phyloP scores from a whole-genome alignment of 2,113 vertebrate species.

The Bubo blakistoni region DNA sequence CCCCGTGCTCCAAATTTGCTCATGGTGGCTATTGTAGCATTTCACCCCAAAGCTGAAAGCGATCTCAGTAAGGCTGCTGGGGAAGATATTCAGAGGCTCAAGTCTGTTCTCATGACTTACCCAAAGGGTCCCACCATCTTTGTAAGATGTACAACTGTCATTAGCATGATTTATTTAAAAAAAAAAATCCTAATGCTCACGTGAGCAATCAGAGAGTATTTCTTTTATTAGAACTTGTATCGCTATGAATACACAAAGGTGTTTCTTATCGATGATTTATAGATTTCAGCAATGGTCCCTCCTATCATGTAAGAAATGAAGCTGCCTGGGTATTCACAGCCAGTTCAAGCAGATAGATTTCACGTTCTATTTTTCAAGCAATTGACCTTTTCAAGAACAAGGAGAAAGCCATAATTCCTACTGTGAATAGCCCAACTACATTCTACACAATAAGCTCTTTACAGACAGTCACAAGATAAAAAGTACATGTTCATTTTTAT shows the following conservation, averaged over 20 bases:
- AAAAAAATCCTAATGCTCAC: background rate
- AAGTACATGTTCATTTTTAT: background rate
- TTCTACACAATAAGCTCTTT: background rate
- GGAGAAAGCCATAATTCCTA: background rate
- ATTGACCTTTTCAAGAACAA: background rate
- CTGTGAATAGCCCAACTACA: background rate
- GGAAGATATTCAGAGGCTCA: background rate
- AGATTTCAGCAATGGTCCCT: background rate
- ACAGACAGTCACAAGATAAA: background rate
- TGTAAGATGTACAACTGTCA: background rate
- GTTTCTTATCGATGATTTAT: background rate
- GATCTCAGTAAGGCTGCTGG: background rate
- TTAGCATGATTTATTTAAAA: background rate
- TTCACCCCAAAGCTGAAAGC: background rate
- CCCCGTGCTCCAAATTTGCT: background rate
- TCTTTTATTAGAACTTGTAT: background rate
- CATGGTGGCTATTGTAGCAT: rapidly evolving
- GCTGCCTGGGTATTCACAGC: background rate
- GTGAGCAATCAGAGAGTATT: background rate
- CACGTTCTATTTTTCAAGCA: background rate
- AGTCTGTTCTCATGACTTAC: background rate
- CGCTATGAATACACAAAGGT: background rate
- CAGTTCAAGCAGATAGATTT: background rate
- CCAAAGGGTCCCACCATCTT: background rate
- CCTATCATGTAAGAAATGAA: background rate